Evolutionary conservation across 2,888 invertebrate species (phyloP), one percentile per base, ranked within the genome.

Genomic region (Tinea pellionella): DNA sequence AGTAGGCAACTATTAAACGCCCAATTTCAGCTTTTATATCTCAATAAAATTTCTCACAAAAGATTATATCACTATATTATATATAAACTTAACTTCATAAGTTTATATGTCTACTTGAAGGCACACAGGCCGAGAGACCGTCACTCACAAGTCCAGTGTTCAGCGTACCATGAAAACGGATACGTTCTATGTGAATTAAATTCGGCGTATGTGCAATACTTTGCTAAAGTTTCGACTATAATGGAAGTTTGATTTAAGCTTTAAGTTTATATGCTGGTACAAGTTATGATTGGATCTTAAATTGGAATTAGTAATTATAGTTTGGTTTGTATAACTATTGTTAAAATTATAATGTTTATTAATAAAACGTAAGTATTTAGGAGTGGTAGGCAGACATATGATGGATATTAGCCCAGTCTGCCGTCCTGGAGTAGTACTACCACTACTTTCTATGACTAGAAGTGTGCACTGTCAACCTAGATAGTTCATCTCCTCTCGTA

Each of bases 111-210:
- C 9, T 37, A 37, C 37, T 37, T n/a, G 9, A 37, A 47, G 47
- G 47, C 47, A 16, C 47, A 16, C 15, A 47, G 53, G 53, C 53
- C 19, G 53, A 47, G 47, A 57, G 59, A 59, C 19, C 41, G 59
- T 59, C 59, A 59, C 56, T 15, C 41, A 51, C 19, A 16, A 51
- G 59, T 61, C 59, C 59, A 29, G 53, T 30, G 61, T 15, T 42
- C 61, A 53, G 61, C 59, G 47, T 18, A 55, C 47, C 59, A 59
- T 59, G 61, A 61, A 61, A 61, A 59, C 59, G 61, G 61, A 61
- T 61, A 61, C 41, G 59, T 8, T 53, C 59, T 41, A 12, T 24
- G 53, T 12, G 53, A 19, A 18, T 53, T 9, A 19, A 53, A 53
- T 53, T 24, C n/a, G 4, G 24, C 53, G 53, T 24, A 53, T 53